A percentile compares a stretch with the other conserved stretches of the same genome.
phyloP scores from a whole-genome alignment of 2,797 vertebrate species.

The Parambassis ranga region DNA sequence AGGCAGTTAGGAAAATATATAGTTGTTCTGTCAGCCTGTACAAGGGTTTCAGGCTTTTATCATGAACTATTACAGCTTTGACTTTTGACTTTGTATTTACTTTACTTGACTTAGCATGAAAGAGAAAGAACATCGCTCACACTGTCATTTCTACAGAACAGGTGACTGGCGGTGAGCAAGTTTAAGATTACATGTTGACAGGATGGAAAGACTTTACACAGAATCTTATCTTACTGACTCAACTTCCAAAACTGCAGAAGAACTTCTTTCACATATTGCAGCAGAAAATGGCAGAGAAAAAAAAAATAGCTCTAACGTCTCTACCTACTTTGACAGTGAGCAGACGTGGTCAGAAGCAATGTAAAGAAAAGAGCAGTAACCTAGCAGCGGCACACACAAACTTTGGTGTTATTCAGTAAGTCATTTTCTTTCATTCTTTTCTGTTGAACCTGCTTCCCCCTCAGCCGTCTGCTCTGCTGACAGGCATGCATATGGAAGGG shows the following conservation, averaged over 20 bases:
- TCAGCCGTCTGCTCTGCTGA: conserved; percentile 33
- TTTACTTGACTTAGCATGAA: too few relatives aligned
- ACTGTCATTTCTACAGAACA: conserved; percentile 18
- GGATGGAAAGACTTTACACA: neutral
- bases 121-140: too few relatives aligned
- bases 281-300: conserved; percentile 11
- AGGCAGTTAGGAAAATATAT: neutral
- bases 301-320: conserved; percentile 1
- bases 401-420: conserved; percentile 27
- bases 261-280: neutral
- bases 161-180: conserved; percentile 14
- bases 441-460: conserved; percentile 31
- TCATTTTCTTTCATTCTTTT: conserved; percentile 10
- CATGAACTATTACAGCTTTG: too few relatives aligned
- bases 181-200: neutral
- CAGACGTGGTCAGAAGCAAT: conserved; percentile 36
- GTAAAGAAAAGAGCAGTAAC: conserved; percentile 46
- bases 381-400: conserved; percentile 64
- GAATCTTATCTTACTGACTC: neutral
- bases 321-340: conserved; percentile 11
- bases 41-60: neutral
- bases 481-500: conserved; percentile 43
- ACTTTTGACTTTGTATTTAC: too few relatives aligned
- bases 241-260: neutral
- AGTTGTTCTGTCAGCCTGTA: neutral